Percentiles rank a stretch among this genome's conserved stretches.
phyloP scores from a whole-genome alignment of 1,140 invertebrate genomes.

The Procambarus virginalis region DNA sequence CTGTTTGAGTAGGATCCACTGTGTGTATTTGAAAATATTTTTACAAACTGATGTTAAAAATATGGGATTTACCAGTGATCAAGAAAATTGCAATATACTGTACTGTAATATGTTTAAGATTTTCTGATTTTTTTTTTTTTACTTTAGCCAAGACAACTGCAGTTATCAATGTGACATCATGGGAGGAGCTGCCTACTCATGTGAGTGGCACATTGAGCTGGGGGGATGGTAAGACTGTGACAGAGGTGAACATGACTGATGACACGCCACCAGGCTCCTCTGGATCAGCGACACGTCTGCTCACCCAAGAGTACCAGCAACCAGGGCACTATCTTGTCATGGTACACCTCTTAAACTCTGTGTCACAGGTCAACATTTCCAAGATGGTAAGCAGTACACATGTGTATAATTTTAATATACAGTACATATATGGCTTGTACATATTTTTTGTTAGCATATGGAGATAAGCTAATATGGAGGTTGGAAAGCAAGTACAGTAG shows the following conservation, averaged over 20 bases:
- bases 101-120: no score
- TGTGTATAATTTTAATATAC: no score
- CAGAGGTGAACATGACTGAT: neutral
- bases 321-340: conserved; percentile 28
- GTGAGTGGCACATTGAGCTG: conserved; percentile 11
- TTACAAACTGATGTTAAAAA: no score
- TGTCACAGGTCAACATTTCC: conserved; percentile 9
- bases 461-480: no score
- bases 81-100: no score
- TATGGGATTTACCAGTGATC: no score
- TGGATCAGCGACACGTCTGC: neutral
- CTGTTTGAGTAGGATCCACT: no score
- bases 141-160: neutral
- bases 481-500: no score
- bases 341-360: conserved; percentile 4
- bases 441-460: no score
- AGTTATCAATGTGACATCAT: neutral
- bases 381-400: conserved; percentile 14
- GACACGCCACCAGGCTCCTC: conserved; percentile 3
- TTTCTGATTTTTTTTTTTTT: neutral
- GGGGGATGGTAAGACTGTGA: conserved; percentile 19
- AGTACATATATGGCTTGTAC: no score
- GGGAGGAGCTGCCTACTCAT: conserved; percentile 26
- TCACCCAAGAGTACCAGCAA: conserved; percentile 14
- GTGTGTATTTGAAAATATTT: no score